Base-by-base conservation (phyloP, 2,888 invertebrate genomes). In the Ophion ventricosus region DNA sequence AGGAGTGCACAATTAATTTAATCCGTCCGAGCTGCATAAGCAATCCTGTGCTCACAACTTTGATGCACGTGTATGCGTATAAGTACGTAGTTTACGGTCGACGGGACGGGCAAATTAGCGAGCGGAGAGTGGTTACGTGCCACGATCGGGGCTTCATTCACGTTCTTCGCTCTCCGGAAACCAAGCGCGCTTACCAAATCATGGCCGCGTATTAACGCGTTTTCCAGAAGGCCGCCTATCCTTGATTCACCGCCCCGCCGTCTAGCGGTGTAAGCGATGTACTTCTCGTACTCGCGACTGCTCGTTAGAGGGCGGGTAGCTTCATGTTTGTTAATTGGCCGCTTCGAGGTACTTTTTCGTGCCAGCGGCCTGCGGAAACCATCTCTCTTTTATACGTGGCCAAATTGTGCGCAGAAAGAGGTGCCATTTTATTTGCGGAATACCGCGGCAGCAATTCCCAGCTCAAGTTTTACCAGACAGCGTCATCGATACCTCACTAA, bases 1-100 rank as follows among this genome's bases (percentile, higher is more conserved):
- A 1, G 57, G 69, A 70, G 57, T 49, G 64, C 64, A 80, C 84
- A 80, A 81, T 84, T 84, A 81, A 84, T 80, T 80, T 77, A 73
- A 80, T 84, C 77, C 77, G 63, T 74, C 49, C 77, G 64, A 78
- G 77, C 74, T 80, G 69, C 80, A 80, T 78, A 73, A 77, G 73
- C 69, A 73, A 84, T 84, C 76, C 80, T 69, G 70, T 61, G 63
- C 57, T 14, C 57, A 20, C 20, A 56, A 64, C 57, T 84, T 69
- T 29, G 49, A 17, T 56, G 56, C 64, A 43, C 26, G 25, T 49
- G 14, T 59, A 35, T 20, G 11, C 49, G n/a, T 54, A 40, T 56
- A 49, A 66, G 23, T 63, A 61, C 54, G 66, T 80, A 57, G 63
- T 72, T 49, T 57, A 73, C 67, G 72, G 40, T 63, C 61, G 63